phyloP scores from a whole-genome alignment of 37 sponge, comb jelly and placozoan genomes.

The Hexactinellida sp. region DNA sequence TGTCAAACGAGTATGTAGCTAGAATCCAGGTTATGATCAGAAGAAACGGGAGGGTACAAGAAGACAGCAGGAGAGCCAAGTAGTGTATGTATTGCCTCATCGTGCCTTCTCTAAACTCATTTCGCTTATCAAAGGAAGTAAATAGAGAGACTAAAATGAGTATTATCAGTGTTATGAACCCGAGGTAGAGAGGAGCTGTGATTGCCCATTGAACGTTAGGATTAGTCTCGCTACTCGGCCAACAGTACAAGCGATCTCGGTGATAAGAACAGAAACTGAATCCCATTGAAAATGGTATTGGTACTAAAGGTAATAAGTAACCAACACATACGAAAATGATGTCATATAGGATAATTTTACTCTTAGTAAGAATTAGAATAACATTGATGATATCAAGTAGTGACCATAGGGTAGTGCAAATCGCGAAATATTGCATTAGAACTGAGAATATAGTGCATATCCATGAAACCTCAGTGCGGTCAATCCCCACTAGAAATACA shows the following conservation, averaged over 20 bases:
- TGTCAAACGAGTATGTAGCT: background rate
- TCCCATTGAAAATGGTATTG: background rate
- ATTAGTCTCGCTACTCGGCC: conserved; percentile 12
- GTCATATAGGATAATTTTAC: background rate
- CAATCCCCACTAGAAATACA: background rate
- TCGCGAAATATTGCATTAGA: conserved; percentile 13
- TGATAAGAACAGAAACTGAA: background rate
- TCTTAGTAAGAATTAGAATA: background rate
- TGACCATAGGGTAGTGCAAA: background rate
- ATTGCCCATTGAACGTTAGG: background rate
- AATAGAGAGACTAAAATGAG: background rate
- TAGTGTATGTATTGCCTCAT: background rate
- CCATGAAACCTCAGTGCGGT: background rate
- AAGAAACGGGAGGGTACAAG: background rate
- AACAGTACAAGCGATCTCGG: background rate
- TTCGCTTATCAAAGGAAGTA: background rate
- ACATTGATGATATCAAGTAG: background rate
- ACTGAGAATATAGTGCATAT: background rate
- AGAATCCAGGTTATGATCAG: conserved; percentile 4
- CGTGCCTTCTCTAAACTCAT: background rate
- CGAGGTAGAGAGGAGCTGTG: background rate
- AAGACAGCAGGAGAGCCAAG: background rate
- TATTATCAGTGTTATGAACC: background rate
- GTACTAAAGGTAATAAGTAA: background rate
- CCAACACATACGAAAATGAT: background rate